Percentiles rank a stretch among this genome's conserved stretches.
Evolutionary conservation across 2,113 vertebrate species (phyloP).

Genomic region (Cebidichthys violaceus): DNA sequence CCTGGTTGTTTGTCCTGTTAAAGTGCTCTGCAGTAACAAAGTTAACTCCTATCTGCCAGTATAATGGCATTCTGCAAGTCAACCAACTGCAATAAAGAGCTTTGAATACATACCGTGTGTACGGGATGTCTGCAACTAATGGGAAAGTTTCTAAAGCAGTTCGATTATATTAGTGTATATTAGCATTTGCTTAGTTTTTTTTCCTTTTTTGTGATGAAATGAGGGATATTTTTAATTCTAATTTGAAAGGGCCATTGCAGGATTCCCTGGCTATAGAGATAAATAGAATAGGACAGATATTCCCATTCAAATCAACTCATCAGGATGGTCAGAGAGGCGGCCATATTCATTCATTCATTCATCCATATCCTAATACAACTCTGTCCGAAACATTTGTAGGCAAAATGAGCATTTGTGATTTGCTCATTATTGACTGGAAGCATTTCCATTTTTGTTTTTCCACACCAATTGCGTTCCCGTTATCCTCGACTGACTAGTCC

Average conservation of each 20-base stretch:
- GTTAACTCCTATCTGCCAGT: not conserved
- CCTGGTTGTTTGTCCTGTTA: constrained; percentile 14
- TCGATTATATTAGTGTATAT: not conserved
- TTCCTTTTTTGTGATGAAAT: not conserved
- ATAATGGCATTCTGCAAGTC: not conserved
- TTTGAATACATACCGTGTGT: not conserved
- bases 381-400: not conserved
- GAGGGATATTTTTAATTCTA: not conserved
- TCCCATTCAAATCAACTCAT: too few relatives aligned
- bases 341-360: too few relatives aligned
- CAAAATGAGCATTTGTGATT: not conserved
- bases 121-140: not conserved
- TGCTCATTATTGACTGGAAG: too few relatives aligned
- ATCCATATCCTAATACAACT: too few relatives aligned
- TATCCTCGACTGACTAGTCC: not conserved
- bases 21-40: constrained; percentile 30
- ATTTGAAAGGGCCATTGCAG: not conserved
- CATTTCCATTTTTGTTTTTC: not conserved
- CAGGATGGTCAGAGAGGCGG: too few relatives aligned
- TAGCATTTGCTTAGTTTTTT: not conserved
- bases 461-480: not conserved
- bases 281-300: too few relatives aligned
- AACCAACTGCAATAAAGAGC: not conserved
- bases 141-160: not conserved
- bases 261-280: too few relatives aligned